These are phyloP conservation scores for Tyrannus savana DNA, from an alignment of 2,113 vertebrate genomes.

Conservation along the genomic window DNA sequence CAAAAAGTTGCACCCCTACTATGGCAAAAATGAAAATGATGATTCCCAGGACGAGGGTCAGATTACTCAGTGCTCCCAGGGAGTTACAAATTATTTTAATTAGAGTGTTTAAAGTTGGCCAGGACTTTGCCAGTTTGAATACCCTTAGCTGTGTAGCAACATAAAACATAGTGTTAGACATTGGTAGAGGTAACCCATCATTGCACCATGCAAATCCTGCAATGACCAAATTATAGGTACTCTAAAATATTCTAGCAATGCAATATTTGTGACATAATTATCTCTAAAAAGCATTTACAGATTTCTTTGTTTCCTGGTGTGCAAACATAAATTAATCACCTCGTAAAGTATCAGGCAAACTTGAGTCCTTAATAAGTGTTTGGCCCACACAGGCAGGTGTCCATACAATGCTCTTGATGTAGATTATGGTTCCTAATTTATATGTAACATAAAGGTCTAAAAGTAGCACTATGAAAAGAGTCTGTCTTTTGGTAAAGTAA, in stretches of 20 bases:
- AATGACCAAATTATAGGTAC: background rate
- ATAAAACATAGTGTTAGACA: conserved; percentile 23
- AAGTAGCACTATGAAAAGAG: background rate
- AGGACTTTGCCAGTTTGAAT: conserved; percentile 98
- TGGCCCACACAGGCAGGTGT: background rate
- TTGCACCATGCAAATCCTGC: background rate
- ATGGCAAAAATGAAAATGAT: conserved; percentile 97
- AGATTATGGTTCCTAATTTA: background rate
- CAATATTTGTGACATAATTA: background rate
- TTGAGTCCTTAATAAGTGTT: background rate
- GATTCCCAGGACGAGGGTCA: conserved; percentile 94
- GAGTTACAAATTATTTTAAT: conserved; percentile 99
- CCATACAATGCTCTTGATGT: background rate
- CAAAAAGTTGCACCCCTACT: conserved; percentile 95
- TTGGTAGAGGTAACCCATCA: background rate
- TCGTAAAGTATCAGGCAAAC: accelerated
- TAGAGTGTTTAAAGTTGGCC: conserved; percentile 96
- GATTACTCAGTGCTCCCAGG: conserved; percentile 91
- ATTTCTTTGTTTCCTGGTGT: background rate
- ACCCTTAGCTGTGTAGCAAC: conserved; percentile 85
- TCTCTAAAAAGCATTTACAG: background rate
- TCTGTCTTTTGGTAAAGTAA: background rate
- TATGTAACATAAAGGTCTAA: background rate
- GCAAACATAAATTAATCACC: background rate
- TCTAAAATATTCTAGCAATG: background rate